These are phyloP conservation scores for Rhinoptilus africanus DNA, from an alignment of 2,113 vertebrate genomes.

Conservation along the genomic window DNA sequence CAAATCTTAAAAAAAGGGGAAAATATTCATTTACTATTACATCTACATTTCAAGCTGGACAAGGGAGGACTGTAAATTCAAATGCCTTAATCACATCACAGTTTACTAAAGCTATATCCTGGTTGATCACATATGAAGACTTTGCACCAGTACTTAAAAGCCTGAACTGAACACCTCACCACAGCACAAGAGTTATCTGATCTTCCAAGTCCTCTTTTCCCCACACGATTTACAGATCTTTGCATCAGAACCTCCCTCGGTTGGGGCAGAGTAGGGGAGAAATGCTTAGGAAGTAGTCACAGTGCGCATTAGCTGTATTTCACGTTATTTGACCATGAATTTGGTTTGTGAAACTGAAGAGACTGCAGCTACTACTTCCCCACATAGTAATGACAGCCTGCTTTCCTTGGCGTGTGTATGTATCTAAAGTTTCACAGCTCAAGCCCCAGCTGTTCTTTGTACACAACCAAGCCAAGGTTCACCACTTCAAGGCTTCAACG, in stretches of 20 bases:
- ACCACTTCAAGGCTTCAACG: not conserved
- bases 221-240: not conserved
- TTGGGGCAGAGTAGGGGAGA: rapidly evolving
- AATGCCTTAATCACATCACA: not conserved
- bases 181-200: not conserved
- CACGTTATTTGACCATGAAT: not conserved
- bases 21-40: not conserved
- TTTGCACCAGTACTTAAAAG: not conserved
- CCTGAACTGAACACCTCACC: not conserved
- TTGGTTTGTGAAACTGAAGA: not conserved
- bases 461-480: not conserved
- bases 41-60: not conserved
- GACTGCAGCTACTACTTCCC: not conserved
- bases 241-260: not conserved
- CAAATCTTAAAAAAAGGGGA: not conserved
- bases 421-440: not conserved
- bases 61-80: not conserved
- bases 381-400: not conserved
- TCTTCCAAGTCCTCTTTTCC: not conserved
- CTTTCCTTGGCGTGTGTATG: not conserved
- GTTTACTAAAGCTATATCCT: not conserved
- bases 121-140: not conserved
- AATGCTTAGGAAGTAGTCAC: not conserved
- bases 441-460: not conserved
- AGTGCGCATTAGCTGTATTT: not conserved